Percentiles rank a stretch among this genome's conserved stretches.
Conservation (phyloP, 2,113 vertebrate genomes). For the Enhydra lutris region DNA sequence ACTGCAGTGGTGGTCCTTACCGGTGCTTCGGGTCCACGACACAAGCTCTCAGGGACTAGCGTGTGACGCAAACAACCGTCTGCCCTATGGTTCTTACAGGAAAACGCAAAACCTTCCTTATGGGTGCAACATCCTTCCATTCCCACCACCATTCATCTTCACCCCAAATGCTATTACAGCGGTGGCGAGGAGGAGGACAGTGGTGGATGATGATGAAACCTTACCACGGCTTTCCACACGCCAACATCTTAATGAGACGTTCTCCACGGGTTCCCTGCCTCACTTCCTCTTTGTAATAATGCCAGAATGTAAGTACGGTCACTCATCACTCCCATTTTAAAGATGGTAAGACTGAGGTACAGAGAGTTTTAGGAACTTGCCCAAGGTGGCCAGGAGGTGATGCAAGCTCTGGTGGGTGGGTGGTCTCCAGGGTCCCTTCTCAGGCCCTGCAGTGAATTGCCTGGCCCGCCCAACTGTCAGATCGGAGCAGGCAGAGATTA, state of each 20-base stretch:
- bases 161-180: not conserved
- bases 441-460: not conserved
- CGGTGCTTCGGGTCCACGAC: not conserved
- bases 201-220: rapidly evolving
- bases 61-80: not conserved
- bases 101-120: not conserved
- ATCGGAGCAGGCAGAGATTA: not conserved
- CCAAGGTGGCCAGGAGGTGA: not conserved
- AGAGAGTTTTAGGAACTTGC: not conserved
- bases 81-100: not conserved
- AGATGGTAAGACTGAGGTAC: not conserved
- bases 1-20: rapidly evolving
- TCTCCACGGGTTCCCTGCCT: not conserved
- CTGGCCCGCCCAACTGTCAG: not conserved
- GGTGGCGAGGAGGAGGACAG: rapidly evolving
- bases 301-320: not conserved
- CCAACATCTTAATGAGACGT: not conserved
- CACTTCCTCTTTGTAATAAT: not conserved
- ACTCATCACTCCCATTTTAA: not conserved
- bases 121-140: not conserved
- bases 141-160: not conserved
- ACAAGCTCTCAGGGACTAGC: not conserved
- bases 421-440: not conserved
- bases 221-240: not conserved
- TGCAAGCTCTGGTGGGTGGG: not conserved